Evolutionary conservation across 1,140 invertebrate genomes (phyloP).

Genomic region (Sycophila sp.): DNA sequence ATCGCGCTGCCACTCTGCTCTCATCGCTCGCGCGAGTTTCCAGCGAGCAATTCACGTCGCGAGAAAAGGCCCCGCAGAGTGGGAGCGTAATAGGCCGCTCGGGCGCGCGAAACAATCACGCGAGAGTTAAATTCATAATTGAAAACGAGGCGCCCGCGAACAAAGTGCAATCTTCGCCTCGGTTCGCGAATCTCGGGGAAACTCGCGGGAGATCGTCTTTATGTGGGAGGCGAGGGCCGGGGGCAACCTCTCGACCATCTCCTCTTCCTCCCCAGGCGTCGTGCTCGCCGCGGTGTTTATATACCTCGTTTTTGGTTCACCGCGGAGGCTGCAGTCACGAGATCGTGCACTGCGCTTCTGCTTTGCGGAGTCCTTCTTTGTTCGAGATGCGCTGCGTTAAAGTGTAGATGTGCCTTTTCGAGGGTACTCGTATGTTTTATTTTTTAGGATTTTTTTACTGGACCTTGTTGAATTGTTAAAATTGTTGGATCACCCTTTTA

Average conservation of each 20-base stretch:
- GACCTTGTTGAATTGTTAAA: no score
- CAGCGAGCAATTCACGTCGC: neutral
- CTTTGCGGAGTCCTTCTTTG: neutral
- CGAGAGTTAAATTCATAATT: slow-evolving; percentile 19
- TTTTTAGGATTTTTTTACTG: no score
- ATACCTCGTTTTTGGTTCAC: neutral
- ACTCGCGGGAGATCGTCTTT: neutral
- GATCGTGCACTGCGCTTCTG: slow-evolving; percentile 8
- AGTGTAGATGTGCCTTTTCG: neutral
- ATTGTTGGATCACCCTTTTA: no score
- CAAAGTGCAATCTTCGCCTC: neutral
- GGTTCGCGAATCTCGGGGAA: neutral
- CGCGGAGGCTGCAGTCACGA: slow-evolving; percentile 1
- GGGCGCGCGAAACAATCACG: slow-evolving; percentile 1
- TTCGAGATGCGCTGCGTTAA: neutral
- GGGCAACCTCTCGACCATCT: neutral
- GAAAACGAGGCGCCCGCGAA: neutral
- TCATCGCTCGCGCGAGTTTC: no score
- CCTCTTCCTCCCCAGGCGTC: neutral
- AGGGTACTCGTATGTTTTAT: neutral
- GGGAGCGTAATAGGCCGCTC: neutral
- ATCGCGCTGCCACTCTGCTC: no score
- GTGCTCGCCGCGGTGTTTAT: neutral
- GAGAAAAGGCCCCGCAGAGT: neutral
- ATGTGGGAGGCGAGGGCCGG: neutral